Percentiles rank a stretch among this genome's conserved stretches.
These are phyloP conservation scores for Magallana gigas DNA, from an alignment of 1,140 invertebrate species.

Conservation along the genomic window DNA sequence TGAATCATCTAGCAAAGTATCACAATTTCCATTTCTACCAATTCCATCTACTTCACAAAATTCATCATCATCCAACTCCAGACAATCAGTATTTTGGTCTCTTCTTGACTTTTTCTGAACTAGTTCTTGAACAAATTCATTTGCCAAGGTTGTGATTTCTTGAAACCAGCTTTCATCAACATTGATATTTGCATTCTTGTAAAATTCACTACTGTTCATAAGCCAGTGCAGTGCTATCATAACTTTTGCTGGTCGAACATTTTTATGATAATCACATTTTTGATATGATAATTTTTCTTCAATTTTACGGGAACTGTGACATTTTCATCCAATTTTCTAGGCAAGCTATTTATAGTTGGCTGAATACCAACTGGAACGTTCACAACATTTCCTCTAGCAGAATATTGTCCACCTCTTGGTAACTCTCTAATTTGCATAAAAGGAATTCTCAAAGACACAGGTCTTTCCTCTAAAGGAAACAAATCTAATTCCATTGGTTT, in stretches of 20 bases:
- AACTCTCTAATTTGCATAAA: conserved; percentile 44
- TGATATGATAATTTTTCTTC: conserved; percentile 50
- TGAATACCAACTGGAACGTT: conserved; percentile 41
- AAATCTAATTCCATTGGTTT: conserved; percentile 37
- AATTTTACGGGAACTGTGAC: conserved; percentile 51
- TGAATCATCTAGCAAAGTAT: conserved; percentile 42
- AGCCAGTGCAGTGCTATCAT: conserved; percentile 37
- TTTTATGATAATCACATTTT: conserved; percentile 47
- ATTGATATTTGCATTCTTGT: conserved; percentile 39
- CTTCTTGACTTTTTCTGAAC: conserved; percentile 18
- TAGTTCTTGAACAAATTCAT: background rate
- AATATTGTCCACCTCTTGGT: conserved; percentile 32
- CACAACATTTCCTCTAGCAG: conserved; percentile 40
- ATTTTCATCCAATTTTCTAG: conserved; percentile 48
- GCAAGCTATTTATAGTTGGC: conserved; percentile 51
- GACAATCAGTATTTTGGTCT: background rate
- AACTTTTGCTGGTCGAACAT: conserved; percentile 45
- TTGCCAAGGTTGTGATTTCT: conserved; percentile 9
- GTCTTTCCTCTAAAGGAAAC: conserved; percentile 44
- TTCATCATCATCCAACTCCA: conserved; percentile 26
- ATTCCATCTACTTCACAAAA: conserved; percentile 40
- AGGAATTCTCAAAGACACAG: conserved; percentile 40
- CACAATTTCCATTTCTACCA: conserved; percentile 25
- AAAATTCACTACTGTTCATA: conserved; percentile 43
- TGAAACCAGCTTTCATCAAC: conserved; percentile 36